Evolutionary conservation across 2,797 vertebrate genomes (phyloP).

Genomic region (Selene dorsalis): DNA sequence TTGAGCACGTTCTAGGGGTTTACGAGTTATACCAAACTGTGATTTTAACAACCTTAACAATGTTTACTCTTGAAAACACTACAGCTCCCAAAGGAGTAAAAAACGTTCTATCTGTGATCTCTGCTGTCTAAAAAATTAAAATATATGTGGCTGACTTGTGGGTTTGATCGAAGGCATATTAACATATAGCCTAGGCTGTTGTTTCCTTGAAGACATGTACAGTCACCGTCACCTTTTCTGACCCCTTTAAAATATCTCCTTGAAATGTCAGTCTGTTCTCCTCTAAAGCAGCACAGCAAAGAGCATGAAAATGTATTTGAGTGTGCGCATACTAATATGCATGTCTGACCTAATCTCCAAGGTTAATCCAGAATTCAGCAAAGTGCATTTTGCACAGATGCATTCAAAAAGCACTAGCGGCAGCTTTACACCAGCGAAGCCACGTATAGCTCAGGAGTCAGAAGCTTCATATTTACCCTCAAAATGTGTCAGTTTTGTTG

Average conservation of each 20-base stretch:
- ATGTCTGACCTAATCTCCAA: constrained; percentile 10
- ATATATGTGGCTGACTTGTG: too few species aligned
- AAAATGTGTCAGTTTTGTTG: constrained; percentile 29
- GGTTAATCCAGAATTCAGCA: not conserved
- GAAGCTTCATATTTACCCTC: not conserved
- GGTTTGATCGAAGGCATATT: too few species aligned
- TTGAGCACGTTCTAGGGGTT: too few species aligned
- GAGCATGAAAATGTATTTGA: not conserved
- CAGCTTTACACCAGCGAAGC: not conserved
- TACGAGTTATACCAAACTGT: too few species aligned
- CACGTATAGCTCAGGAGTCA: not conserved
- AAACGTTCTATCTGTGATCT: too few species aligned
- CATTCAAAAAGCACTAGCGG: not conserved
- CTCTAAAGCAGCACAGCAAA: not conserved
- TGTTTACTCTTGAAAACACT: too few species aligned
- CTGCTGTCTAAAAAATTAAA: too few species aligned
- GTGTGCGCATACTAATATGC: constrained; percentile 2
- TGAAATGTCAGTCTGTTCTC: not conserved
- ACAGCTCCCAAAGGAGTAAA: too few species aligned
- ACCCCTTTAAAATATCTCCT: not conserved
- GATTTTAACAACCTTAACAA: too few species aligned
- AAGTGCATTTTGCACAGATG: not conserved
- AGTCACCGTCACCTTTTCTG: not conserved
- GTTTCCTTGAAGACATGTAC: not conserved
- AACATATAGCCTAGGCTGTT: not conserved